phyloP scores from a whole-genome alignment of 1,140 invertebrate species.

The Drosophila aff. region DNA sequence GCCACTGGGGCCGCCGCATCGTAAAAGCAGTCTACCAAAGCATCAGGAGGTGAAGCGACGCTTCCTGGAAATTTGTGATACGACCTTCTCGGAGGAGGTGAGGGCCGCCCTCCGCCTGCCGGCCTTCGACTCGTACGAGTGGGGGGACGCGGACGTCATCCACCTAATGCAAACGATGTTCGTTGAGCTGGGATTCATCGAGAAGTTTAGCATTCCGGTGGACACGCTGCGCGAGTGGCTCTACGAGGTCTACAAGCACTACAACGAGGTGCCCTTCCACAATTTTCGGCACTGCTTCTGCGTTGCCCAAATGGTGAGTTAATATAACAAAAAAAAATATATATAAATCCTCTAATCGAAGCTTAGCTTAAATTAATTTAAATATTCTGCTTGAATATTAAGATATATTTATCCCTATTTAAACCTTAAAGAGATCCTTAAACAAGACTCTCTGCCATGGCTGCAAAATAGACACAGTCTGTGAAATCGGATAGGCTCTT shows the following conservation, averaged over 20 bases:
- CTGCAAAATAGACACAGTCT: not conserved
- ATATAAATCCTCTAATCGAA: no score
- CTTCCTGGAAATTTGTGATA: slow-evolving; percentile 85
- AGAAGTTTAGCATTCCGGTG: slow-evolving; percentile 92
- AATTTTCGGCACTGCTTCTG: slow-evolving; percentile 96
- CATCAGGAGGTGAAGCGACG: slow-evolving; percentile 84
- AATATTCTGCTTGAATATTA: no score
- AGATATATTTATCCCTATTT: no score
- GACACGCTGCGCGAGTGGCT: slow-evolving; percentile 90
- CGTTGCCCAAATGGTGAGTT: slow-evolving; percentile 95
- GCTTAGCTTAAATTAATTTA: no score
- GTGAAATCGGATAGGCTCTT: not conserved
- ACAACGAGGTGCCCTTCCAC: slow-evolving; percentile 96
- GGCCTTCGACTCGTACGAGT: slow-evolving; percentile 93
- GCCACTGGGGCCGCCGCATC: slow-evolving; percentile 81
- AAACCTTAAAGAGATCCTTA: no score
- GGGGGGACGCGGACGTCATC: slow-evolving; percentile 94
- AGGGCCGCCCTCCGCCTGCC: slow-evolving; percentile 88
- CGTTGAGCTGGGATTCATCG: slow-evolving; percentile 90
- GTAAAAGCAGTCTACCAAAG: slow-evolving; percentile 85
- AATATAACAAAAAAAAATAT: no score
- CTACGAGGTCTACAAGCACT: slow-evolving; percentile 94
- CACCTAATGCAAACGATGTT: slow-evolving; percentile 94
- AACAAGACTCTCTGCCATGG: not conserved
- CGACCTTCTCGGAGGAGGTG: slow-evolving; percentile 83